These are phyloP conservation scores for Zenarchopterus dispar DNA, from an alignment of 2,797 vertebrate genomes.

Conservation along the genomic window DNA sequence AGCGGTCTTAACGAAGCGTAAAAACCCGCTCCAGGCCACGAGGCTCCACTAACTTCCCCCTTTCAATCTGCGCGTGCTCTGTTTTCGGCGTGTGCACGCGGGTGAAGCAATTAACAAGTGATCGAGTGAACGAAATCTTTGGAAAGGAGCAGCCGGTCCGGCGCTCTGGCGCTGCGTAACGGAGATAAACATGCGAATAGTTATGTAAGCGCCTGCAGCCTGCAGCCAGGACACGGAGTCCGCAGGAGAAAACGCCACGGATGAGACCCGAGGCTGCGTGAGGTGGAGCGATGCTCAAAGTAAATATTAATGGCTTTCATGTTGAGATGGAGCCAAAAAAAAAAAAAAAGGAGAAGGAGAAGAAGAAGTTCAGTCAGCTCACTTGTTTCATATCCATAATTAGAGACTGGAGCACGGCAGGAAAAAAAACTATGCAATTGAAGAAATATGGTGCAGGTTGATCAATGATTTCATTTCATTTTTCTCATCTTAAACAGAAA, in stretches of 20 bases:
- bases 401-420: too few relatives aligned
- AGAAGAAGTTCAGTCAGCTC: too few relatives aligned
- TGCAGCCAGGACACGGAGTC: slow-evolving; percentile 14
- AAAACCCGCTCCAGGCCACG: slow-evolving; percentile 18
- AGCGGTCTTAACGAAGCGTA: slow-evolving; percentile 1
- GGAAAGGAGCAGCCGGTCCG: slow-evolving; percentile 3
- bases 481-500: neutral
- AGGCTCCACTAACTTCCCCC: slow-evolving; percentile 4
- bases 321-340: too few relatives aligned
- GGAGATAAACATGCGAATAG: slow-evolving; percentile 26
- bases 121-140: slow-evolving; percentile 61
- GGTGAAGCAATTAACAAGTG: slow-evolving; percentile 2
- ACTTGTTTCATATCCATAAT: too few relatives aligned
- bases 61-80: slow-evolving; percentile 51
- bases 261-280: slow-evolving; percentile 16
- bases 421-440: too few relatives aligned
- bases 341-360: neutral
- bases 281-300: slow-evolving; percentile 12
- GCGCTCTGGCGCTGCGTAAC: slow-evolving; percentile 27
- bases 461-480: too few relatives aligned
- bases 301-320: neutral
- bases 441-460: too few relatives aligned
- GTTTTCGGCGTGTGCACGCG: slow-evolving; percentile 3
- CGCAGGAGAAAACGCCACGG: slow-evolving; percentile 19
- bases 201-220: slow-evolving; percentile 50